Evolutionary conservation across 1,140 invertebrate species (phyloP), one percentile per base, ranked within the genome.

Genomic region (Augochlora pura): DNA sequence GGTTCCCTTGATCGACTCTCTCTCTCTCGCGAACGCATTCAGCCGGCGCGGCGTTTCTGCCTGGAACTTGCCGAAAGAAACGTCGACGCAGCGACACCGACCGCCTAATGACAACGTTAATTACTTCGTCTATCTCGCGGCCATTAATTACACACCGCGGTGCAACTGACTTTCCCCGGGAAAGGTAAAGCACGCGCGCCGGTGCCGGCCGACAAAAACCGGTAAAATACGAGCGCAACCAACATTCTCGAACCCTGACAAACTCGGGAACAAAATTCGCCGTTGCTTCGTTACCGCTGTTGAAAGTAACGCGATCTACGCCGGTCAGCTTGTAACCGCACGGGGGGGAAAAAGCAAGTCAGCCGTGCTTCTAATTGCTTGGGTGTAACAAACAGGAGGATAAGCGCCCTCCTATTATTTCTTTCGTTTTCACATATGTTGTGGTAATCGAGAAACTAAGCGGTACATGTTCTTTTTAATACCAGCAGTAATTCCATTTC

Each of bases 31-130:
- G 18, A 63, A 16, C 9, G 25, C n/a, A n/a, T 63, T 70, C 42
- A 25, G 2, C 46, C 9, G 25, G 32, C 32, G 1, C 32, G 32
- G 1, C 49, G 52, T 62, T 69, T 69, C 66, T 21, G 21, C n/a
- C 4, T n/a, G 23, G 14, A 72, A 49, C 18, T 73, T 23, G 57
- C 42, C 69, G 32, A 81, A 77, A 81, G 57, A 66, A 77, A 71
- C 32, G 54, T 39, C 64, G 52, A 32, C 54, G 66, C 62, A 62
- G 27, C 49, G 57, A 57, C 49, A 10, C 3, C 10, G 67, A 71
- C 21, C 38, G 42, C 42, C 49, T 81, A 70, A 81, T 74, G 82
- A 77, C 74, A 81, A 25, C 68, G 76, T 84, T 81, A 84, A 84
- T 85, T 81, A 81, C 68, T 80, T 59, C n/a, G 32, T 74, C 71